Conservation (phyloP, 2,113 vertebrate genomes). For the Panthera leo region DNA sequence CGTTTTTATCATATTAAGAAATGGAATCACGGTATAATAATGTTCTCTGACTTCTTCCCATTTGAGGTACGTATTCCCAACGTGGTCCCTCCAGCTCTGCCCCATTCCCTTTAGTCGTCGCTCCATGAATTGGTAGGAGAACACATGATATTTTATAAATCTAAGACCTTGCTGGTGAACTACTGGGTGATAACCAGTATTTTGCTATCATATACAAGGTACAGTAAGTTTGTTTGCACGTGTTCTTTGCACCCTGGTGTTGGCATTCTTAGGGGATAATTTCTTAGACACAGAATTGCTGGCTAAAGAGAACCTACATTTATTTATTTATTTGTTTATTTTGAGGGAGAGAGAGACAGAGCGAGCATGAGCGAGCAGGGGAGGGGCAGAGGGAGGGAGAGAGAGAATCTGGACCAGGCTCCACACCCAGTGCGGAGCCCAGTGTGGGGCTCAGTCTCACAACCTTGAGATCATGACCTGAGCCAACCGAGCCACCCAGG, state of each 20-base stretch:
- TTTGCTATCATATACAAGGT: neutral
- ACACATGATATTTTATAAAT: accelerated
- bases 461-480: no score
- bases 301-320: neutral
- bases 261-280: neutral
- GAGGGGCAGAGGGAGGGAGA: no score
- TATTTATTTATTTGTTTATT: neutral
- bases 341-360: no score
- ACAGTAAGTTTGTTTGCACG: neutral
- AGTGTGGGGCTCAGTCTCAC: no score
- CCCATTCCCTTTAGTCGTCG: neutral
- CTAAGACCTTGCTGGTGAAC: no score
- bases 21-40: neutral
- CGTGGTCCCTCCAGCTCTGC: no score
- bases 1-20: neutral
- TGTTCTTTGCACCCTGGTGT: no score
- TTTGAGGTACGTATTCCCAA: neutral
- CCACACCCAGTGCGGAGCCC: no score
- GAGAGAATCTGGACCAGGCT: no score
- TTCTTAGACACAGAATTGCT: neutral
- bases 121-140: neutral
- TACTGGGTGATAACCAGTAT: neutral
- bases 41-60: neutral
- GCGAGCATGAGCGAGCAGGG: no score
- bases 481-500: no score